Evolutionary conservation across 92 coral and sea anemone species (phyloP).

Genomic region (Epizoanthus stellaris): DNA sequence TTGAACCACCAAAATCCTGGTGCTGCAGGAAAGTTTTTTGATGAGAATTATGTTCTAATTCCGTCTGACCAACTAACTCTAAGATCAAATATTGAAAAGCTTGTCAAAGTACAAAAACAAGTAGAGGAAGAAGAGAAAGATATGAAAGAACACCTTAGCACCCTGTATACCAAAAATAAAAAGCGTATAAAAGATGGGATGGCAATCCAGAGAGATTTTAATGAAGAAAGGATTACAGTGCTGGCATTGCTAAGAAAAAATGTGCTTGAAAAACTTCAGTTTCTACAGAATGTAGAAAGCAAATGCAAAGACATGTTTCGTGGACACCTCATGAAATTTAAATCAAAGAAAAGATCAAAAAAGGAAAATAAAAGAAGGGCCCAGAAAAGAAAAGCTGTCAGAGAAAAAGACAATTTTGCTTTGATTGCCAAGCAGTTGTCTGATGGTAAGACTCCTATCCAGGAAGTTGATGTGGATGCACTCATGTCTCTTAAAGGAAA

Average conservation of each 20-base stretch:
- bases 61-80: constrained; percentile 59
- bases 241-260: constrained; percentile 1
- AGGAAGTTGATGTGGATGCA: constrained; percentile 35
- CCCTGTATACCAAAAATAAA: constrained; percentile 9
- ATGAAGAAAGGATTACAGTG: not conserved
- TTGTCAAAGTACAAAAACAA: constrained; percentile 47
- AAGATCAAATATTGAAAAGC: constrained; percentile 63
- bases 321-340: constrained; percentile 51
- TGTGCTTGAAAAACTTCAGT: not conserved
- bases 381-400: constrained; percentile 46
- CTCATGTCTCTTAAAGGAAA: constrained; percentile 31
- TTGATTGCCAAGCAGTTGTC: constrained; percentile 43
- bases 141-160: constrained; percentile 22
- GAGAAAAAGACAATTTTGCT: constrained; percentile 56
- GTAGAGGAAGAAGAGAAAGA: constrained; percentile 53
- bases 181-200: constrained; percentile 13
- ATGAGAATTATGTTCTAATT: constrained; percentile 51
- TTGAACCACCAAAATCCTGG: constrained; percentile 54
- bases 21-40: constrained; percentile 64
- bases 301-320: constrained; percentile 62
- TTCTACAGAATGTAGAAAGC: not conserved
- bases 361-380: constrained; percentile 55
- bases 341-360: constrained; percentile 40
- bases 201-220: constrained; percentile 5
- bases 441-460: constrained; percentile 25